A percentile compares a stretch with the other conserved stretches of the same genome.
Evolutionary conservation across 2,113 vertebrate genomes (phyloP).

Genomic region (Oncorhynchus keta): DNA sequence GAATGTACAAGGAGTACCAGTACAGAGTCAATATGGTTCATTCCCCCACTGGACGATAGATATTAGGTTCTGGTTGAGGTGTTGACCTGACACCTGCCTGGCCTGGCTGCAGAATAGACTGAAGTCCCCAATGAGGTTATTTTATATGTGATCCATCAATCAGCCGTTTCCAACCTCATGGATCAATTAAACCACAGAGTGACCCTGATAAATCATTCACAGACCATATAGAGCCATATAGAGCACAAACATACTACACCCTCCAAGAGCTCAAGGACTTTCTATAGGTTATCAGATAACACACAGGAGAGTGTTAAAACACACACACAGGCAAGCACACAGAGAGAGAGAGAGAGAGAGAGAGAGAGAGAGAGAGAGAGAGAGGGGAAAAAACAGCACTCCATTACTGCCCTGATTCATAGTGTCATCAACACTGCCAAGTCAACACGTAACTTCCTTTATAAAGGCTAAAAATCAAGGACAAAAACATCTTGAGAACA

Average conservation of each 20-base stretch:
- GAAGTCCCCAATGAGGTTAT: slow-evolving; percentile 4
- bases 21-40: too few species aligned
- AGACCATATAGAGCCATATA: slow-evolving; percentile 25
- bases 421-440: neutral
- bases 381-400: too few species aligned
- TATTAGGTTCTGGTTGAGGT: slow-evolving; percentile 3
- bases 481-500: neutral
- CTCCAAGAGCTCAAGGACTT: slow-evolving; percentile 41
- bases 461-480: neutral
- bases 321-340: neutral
- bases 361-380: too few species aligned
- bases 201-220: slow-evolving; percentile 60
- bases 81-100: slow-evolving; percentile 28
- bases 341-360: neutral
- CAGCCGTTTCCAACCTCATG: slow-evolving; percentile 19
- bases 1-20: too few species aligned
- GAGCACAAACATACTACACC: slow-evolving; percentile 19
- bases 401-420: neutral
- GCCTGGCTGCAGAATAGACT: slow-evolving; percentile 25
- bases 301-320: neutral
- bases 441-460: neutral
- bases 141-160: slow-evolving; percentile 41
- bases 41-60: too few species aligned
- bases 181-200: slow-evolving; percentile 41
- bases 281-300: neutral